Percentiles rank a stretch among this genome's conserved stretches.
Conservation (phyloP, 1,140 invertebrate genomes). For the Parapsyche elsis region DNA sequence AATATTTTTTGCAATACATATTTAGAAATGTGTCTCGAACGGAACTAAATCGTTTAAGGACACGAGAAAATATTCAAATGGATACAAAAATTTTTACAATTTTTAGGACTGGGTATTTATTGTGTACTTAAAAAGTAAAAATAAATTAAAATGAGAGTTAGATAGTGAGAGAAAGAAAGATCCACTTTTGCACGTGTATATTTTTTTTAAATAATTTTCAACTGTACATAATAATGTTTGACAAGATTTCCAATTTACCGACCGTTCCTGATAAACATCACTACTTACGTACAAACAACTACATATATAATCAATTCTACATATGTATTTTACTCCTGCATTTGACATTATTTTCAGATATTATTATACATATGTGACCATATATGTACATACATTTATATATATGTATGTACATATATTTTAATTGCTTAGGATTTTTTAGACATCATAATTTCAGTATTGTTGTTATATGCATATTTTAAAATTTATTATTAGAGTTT, state of each 20-base stretch:
- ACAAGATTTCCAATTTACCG: not conserved
- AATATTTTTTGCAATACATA: conserved; percentile 38
- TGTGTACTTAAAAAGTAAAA: conserved; percentile 1
- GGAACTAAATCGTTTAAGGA: not conserved
- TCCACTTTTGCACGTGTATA: conserved; percentile 30
- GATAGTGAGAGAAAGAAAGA: not conserved
- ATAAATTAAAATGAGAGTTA: not conserved
- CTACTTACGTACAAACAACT: not conserved
- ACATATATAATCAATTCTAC: not conserved
- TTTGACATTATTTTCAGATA: not conserved
- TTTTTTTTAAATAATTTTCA: conserved; percentile 30
- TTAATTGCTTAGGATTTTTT: not conserved
- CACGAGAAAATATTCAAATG: not conserved
- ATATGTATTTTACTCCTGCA: not conserved
- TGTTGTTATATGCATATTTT: not conserved
- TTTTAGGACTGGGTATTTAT: conserved; percentile 25
- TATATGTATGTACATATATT: too few species aligned
- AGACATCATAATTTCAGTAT: conserved; percentile 20
- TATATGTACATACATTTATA: too few species aligned
- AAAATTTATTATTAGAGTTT: not conserved
- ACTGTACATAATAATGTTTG: conserved; percentile 1
- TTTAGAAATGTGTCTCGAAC: not conserved
- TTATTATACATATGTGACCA: too few species aligned
- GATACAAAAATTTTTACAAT: conserved; percentile 8
- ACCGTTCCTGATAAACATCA: conserved; percentile 16